phyloP scores from a whole-genome alignment of 1,140 invertebrate species.

The Temnothorax curvispinosus region DNA sequence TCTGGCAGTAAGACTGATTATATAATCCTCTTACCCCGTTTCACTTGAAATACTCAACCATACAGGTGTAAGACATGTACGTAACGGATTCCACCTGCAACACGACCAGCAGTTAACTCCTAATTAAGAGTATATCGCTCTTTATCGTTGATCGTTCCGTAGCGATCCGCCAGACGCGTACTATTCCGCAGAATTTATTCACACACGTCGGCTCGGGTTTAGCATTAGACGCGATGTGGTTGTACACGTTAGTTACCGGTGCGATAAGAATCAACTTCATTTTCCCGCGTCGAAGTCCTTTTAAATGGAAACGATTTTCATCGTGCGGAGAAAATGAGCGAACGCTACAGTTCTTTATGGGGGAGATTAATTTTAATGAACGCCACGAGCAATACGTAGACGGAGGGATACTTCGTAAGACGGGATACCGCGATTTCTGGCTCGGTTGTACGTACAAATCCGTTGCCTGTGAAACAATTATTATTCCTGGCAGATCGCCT shows the following conservation, averaged over 20 bases:
- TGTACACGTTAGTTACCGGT: not conserved
- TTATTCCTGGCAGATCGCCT: slow-evolving; percentile 75
- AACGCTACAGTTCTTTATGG: slow-evolving; percentile 3
- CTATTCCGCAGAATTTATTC: slow-evolving; percentile 25
- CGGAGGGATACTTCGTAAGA: not conserved
- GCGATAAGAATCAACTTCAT: slow-evolving; percentile 45
- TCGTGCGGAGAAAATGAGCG: slow-evolving; percentile 32
- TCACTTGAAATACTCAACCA: not conserved
- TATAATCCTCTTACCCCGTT: not conserved
- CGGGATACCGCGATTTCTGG: not conserved
- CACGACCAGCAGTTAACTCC: slow-evolving; percentile 24
- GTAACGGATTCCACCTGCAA: slow-evolving; percentile 18
- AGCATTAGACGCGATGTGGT: slow-evolving; percentile 6
- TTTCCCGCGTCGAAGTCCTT: slow-evolving; percentile 21
- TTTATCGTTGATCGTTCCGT: slow-evolving; percentile 37
- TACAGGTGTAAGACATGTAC: not conserved
- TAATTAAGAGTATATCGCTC: slow-evolving; percentile 51
- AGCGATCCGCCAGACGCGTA: slow-evolving; percentile 6
- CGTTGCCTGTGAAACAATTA: slow-evolving; percentile 62
- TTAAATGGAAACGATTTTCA: slow-evolving; percentile 34
- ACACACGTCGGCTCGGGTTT: slow-evolving; percentile 8
- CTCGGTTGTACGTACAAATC: slow-evolving; percentile 39
- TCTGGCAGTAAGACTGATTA: not conserved
- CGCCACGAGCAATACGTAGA: no score
- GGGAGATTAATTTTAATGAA: slow-evolving; percentile 35